Evolutionary conservation across 2,797 vertebrate genomes (phyloP), one percentile per base, ranked within the genome.

Genomic region (Microcaecilia unicolor): DNA sequence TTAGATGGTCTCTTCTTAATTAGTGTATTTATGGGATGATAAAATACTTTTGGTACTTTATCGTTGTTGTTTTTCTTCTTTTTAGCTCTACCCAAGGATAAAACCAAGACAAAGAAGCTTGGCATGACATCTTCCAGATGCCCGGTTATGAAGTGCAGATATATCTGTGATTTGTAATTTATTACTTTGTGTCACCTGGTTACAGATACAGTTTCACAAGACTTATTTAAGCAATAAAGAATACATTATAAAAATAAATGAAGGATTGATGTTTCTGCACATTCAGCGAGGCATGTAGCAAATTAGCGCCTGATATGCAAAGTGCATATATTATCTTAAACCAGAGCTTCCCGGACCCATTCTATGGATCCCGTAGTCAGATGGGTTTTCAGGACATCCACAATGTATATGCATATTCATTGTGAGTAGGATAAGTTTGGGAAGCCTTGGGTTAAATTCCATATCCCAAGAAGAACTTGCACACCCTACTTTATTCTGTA

Each of bases 11-110:
- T 4, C 1, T 3, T 1, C 8, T 4, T 7, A 3, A n/a, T n/a
- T n/a, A n/a, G n/a, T n/a, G n/a, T n/a, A n/a, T n/a, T 0, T 4
- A 1, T 7, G 16, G 6, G 10, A 5, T 3, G 3, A 25, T 1
- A n/a, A 14, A 5, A 1, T 9, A 2, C 11, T 22, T 6, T 12
- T 4, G 10, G 15, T 12, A 18, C 9, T n/a, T 6, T 10, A 16
- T 23, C 24, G 23, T 76, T 34, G 73, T 0, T 72, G 50, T 18
- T 51, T 22, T 59, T 31, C n/a, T 53, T 37, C 23, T 15, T 12
- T n/a, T 41, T 69, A 96, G 92, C 83, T 96, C 3, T 96, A 96
- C 47, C 92, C 91, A 8, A 81, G 92, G 70, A 94, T 96, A 80
- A 93, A 94, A 70, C 91, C 86, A 36, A 78, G 92, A 69, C 91